Evolutionary conservation across 2,888 invertebrate species (phyloP).

Genomic region (Napeogenes sylphis): DNA sequence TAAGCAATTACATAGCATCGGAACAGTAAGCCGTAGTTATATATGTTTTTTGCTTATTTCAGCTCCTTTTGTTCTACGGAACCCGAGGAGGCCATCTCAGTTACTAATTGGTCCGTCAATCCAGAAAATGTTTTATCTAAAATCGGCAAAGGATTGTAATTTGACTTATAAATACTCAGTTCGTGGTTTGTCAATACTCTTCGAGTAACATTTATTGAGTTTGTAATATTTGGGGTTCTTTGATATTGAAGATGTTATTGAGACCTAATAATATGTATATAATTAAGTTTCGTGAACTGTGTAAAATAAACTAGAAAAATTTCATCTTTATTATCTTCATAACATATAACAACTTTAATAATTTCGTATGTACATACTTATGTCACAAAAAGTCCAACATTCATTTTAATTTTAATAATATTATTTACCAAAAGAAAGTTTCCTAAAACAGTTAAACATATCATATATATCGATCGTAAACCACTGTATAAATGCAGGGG

Average conservation of each 20-base stretch:
- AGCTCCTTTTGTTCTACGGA: conserved; percentile 50
- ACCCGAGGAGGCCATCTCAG: conserved; percentile 56
- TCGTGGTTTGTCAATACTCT: too few species aligned
- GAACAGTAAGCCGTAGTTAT: conserved; percentile 61
- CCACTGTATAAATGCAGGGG: conserved; percentile 59
- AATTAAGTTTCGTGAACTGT: too few species aligned
- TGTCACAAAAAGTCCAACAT: too few species aligned
- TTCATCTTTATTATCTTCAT: too few species aligned
- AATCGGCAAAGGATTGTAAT: conserved; percentile 45
- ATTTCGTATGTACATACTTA: too few species aligned
- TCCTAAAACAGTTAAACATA: background rate
- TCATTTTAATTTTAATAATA: too few species aligned
- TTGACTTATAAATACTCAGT: conserved; percentile 23
- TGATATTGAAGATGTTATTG: too few species aligned
- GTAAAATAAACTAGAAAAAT: too few species aligned
- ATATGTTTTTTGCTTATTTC: conserved; percentile 67
- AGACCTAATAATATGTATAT: too few species aligned
- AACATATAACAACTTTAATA: too few species aligned
- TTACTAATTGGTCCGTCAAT: conserved; percentile 66
- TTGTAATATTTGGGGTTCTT: too few species aligned
- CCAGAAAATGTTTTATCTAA: conserved; percentile 43
- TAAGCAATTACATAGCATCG: conserved; percentile 61
- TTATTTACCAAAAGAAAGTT: background rate
- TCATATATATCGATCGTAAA: conserved; percentile 23
- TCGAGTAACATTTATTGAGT: too few species aligned